Percentiles rank a stretch among this genome's conserved stretches.
Conservation (phyloP, 1,140 invertebrate genomes). For the Lutraria rhynchaena region DNA sequence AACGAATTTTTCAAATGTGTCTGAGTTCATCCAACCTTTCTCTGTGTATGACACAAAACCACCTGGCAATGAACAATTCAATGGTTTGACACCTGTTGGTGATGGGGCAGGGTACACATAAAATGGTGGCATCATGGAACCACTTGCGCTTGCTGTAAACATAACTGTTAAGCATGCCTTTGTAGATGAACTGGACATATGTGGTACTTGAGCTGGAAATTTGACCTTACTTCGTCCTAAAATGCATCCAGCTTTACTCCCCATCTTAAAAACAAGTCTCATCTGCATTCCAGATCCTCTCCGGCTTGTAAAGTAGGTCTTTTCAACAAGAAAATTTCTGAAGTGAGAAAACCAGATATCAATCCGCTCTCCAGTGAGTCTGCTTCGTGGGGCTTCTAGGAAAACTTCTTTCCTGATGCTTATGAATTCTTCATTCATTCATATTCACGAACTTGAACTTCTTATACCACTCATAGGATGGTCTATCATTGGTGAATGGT, state of each 20-base stretch:
- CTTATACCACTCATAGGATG: constrained; percentile 50
- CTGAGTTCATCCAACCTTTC: constrained; percentile 49
- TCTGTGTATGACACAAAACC: constrained; percentile 28
- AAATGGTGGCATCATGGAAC: constrained; percentile 46
- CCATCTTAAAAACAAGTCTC: constrained; percentile 39
- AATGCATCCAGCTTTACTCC: constrained; percentile 27
- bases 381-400: constrained; percentile 37
- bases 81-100: constrained; percentile 28
- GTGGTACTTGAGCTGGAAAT: constrained; percentile 37
- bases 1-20: constrained; percentile 32
- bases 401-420: constrained; percentile 34
- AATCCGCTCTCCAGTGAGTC: not conserved
- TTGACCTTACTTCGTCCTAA: constrained; percentile 14
- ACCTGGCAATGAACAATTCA: constrained; percentile 16
- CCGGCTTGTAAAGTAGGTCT: constrained; percentile 35
- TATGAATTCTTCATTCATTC: constrained; percentile 13
- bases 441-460: constrained; percentile 30
- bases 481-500: constrained; percentile 32
- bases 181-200: constrained; percentile 8
- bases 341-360: constrained; percentile 18
- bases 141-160: constrained; percentile 37
- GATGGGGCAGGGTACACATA: constrained; percentile 8
- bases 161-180: constrained; percentile 48
- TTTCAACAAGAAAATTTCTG: constrained; percentile 32
- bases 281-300: constrained; percentile 55